Evolutionary conservation across 2,113 vertebrate genomes (phyloP).

Genomic region (Salvator merianae): DNA sequence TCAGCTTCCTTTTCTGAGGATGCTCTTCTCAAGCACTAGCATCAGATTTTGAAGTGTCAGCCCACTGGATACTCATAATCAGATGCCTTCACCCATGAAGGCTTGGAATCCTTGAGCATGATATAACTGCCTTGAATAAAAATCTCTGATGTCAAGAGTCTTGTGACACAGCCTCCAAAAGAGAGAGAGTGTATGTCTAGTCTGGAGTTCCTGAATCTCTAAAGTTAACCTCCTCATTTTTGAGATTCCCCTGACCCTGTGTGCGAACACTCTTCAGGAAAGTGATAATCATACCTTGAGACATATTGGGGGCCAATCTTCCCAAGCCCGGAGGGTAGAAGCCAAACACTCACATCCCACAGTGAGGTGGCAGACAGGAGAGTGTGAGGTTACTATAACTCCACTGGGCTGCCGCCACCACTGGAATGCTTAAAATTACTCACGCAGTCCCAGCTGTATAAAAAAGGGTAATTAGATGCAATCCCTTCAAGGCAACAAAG

Average conservation of each 20-base stretch:
- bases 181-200: slow-evolving; percentile 1
- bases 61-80: neutral
- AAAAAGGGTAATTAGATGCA: fast-evolving
- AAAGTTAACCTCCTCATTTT: slow-evolving; percentile 47
- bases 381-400: neutral
- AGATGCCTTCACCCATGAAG: slow-evolving; percentile 39
- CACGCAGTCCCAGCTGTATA: neutral
- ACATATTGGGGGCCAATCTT: neutral
- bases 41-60: slow-evolving; percentile 39
- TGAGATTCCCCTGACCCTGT: slow-evolving; percentile 41
- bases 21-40: slow-evolving; percentile 1
- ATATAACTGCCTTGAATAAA: slow-evolving; percentile 56
- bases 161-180: slow-evolving; percentile 41
- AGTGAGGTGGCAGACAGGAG: neutral
- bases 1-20: slow-evolving; percentile 18
- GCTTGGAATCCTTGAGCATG: slow-evolving; percentile 46
- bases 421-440: neutral
- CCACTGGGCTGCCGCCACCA: neutral
- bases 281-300: slow-evolving; percentile 22
- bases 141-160: slow-evolving; percentile 54
- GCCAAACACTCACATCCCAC: fast-evolving
- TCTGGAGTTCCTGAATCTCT: slow-evolving; percentile 35
- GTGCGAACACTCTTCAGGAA: neutral
- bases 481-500: fast-evolving
- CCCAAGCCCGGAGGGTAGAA: neutral